A percentile compares a stretch with the other conserved stretches of the same genome.
Conservation (phyloP, 2,888 invertebrate genomes). For the Mechanitis mazaeus region DNA sequence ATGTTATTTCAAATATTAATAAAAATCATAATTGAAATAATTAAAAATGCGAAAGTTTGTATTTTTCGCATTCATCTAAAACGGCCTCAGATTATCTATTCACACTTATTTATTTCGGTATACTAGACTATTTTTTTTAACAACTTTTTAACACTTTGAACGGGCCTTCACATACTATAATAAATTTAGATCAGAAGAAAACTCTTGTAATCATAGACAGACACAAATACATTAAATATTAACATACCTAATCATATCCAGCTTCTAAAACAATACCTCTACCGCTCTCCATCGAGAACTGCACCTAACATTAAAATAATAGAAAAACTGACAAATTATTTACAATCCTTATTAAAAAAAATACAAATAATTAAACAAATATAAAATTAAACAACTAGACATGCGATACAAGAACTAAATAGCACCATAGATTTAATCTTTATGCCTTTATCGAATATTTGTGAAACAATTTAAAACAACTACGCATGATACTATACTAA, state of each 20-base stretch:
- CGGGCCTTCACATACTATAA: too few species aligned
- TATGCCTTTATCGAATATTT: slow-evolving; percentile 19
- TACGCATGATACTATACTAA: slow-evolving; percentile 5
- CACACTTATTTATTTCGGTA: not conserved
- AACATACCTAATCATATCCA: too few species aligned
- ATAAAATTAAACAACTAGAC: slow-evolving; percentile 17
- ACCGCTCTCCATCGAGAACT: too few species aligned
- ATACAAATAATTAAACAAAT: slow-evolving; percentile 21
- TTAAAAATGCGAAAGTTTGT: slow-evolving; percentile 1
- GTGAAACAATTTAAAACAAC: slow-evolving; percentile 12
- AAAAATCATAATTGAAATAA: too few species aligned
- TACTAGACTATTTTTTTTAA: not conserved
- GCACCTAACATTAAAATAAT: too few species aligned
- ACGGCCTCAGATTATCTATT: not conserved
- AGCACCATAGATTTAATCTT: slow-evolving; percentile 38
- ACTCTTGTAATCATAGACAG: too few species aligned
- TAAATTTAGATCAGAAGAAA: too few species aligned
- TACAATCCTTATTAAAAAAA: slow-evolving; percentile 11
- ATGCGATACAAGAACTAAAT: slow-evolving; percentile 35
- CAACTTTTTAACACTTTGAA: too few species aligned
- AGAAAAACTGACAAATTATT: slow-evolving; percentile 6
- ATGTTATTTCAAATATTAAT: not conserved
- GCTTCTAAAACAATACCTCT: too few species aligned
- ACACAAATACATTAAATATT: too few species aligned
- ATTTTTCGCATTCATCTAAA: not conserved